Percentiles rank a stretch among this genome's conserved stretches.
These are phyloP conservation scores for Nephrocerus scutellatus DNA, from an alignment of 2,888 invertebrate species.

Conservation along the genomic window DNA sequence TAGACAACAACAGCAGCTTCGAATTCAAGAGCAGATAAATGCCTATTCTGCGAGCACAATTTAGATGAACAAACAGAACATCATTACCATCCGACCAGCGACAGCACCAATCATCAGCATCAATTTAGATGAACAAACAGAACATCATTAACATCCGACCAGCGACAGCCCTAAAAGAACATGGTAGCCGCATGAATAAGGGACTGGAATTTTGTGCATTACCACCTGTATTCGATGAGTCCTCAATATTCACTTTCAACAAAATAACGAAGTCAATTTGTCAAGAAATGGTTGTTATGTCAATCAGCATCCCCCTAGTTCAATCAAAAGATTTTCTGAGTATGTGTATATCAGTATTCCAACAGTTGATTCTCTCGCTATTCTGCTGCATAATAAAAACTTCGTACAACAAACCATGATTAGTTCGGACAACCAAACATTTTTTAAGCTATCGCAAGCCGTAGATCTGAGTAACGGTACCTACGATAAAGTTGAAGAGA, in stretches of 20 bases:
- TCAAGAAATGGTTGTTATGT: constrained; percentile 1
- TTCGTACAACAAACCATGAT: no score
- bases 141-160: constrained; percentile 2
- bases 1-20: not conserved
- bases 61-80: not conserved
- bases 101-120: no score
- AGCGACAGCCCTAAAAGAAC: not conserved
- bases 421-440: no score
- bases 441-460: no score
- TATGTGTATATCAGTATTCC: constrained; percentile 2
- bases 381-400: constrained; percentile 1
- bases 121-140: no score
- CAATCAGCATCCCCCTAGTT: constrained; percentile 3
- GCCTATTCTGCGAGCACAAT: no score
- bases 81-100: not conserved
- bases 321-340: not conserved
- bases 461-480: no score
- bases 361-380: not conserved
- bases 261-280: constrained; percentile 4
- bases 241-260: constrained; percentile 1
- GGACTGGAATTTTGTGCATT: not conserved
- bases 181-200: constrained; percentile 1
- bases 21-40: constrained; percentile 3
- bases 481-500: no score
- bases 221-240: not conserved